Percentiles rank a stretch among this genome's conserved stretches.
phyloP scores from a whole-genome alignment of 2,888 invertebrate genomes.

The Tholera decimalis region DNA sequence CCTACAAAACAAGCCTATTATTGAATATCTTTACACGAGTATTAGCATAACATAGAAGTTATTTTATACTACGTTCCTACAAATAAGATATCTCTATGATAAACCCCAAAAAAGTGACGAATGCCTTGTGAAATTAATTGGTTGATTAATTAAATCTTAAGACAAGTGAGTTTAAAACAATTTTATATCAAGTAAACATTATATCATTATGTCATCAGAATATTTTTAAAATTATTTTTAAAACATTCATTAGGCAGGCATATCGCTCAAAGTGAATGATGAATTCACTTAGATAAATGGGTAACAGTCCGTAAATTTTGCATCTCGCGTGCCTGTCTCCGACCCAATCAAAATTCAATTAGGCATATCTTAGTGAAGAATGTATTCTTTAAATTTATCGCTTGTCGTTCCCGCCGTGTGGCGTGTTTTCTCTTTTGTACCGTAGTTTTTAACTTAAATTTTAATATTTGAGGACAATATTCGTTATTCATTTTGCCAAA shows the following conservation, averaged over 20 bases:
- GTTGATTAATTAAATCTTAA: conserved; percentile 21
- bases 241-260: conserved; percentile 71
- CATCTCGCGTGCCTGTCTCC: conserved; percentile 48
- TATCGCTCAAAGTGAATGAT: conserved; percentile 71
- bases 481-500: too few species aligned
- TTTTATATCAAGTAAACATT: conserved; percentile 36
- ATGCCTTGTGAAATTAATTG: conserved; percentile 25
- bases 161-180: conserved; percentile 4
- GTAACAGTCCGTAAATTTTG: conserved; percentile 71
- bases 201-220: conserved; percentile 29
- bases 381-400: conserved; percentile 46
- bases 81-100: background rate
- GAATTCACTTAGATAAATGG: conserved; percentile 69
- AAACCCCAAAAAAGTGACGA: conserved; percentile 5
- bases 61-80: conserved; percentile 1
- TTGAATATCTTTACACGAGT: conserved; percentile 26
- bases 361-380: conserved; percentile 59
- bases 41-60: conserved; percentile 38
- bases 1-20: conserved; percentile 30
- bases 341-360: conserved; percentile 65
- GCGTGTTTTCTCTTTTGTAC: conserved; percentile 15
- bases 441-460: conserved; percentile 7
- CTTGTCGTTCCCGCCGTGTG: conserved; percentile 17
- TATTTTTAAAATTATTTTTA: conserved; percentile 62
- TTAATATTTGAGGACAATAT: too few species aligned